Base-by-base conservation (phyloP, 2,113 vertebrate genomes). In the Struthio camelus region DNA sequence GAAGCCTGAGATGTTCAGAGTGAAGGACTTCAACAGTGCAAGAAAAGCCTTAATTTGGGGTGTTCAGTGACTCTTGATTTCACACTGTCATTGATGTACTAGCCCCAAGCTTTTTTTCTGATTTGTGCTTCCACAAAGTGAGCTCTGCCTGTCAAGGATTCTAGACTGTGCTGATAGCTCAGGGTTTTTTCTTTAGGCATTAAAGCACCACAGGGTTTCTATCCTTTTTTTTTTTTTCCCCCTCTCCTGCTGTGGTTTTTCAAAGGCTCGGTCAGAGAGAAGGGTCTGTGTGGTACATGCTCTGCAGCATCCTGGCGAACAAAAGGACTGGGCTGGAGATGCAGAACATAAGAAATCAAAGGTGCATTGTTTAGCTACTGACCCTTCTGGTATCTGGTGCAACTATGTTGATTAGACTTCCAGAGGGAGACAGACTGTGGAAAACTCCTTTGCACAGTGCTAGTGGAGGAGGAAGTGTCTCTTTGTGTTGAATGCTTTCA, bases 101-200 rank as follows among this genome's bases (percentile, higher is more conserved):
- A 54, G 22, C 46, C 30, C 51, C 36, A 30, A 27, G 51, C 51
- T 44, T 71, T 42, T 34, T 38, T 32, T 91, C 79, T 80, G 42
- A 18, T 86, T 62, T 66, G 75, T 62, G 25, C 32, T 80, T 19
- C 48, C 75, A 18, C 8, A 27, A 24, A 87, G 27, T 65, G 71
- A 81, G 30, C 69, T 88, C 50, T 90, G 64, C 36, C 58, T 0
- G 0, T 1, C 32, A 56, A 11, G 2, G 10, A 19, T 9, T 44
- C 23, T 22, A 7, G 18, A 32, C 7, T 40, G 32, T 27, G 14
- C 46, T 11, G 15, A 8, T 9, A 2, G 7, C 8, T 32, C 34
- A 54, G 30, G 25, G 8, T 2, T 22, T 87, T 70, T 91, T 44
- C 58, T 75, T 81, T 40, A 28, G 4, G 1, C 11, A 8, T 61